phyloP scores from a whole-genome alignment of 2,797 vertebrate species.

The Melanotaenia nigrans region DNA sequence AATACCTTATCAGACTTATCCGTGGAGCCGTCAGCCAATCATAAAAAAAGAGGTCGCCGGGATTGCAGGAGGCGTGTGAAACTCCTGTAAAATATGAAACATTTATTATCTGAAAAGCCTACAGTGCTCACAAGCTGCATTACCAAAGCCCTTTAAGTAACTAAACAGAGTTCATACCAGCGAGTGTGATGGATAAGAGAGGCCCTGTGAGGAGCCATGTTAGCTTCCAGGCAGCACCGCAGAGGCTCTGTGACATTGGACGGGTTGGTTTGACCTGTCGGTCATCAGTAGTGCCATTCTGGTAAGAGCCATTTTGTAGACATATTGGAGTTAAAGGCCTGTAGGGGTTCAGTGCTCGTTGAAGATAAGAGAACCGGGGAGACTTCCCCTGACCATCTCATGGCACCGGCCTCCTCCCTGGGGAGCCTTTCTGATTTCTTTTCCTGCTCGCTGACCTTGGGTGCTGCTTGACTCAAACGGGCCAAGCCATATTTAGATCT shows the following conservation, averaged over 20 bases:
- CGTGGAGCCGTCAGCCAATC: slow-evolving; percentile 52
- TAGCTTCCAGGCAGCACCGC: slow-evolving; percentile 33
- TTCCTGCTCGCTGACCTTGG: slow-evolving; percentile 64
- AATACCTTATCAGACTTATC: slow-evolving; percentile 73
- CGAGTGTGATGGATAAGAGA: slow-evolving; percentile 24
- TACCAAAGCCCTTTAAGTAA: slow-evolving; percentile 47
- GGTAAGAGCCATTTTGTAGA: slow-evolving; percentile 57
- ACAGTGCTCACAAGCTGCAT: slow-evolving; percentile 44
- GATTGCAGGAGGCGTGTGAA: slow-evolving; percentile 53
- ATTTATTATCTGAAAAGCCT: slow-evolving; percentile 56
- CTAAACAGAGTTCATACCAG: slow-evolving; percentile 32
- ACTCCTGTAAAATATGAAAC: slow-evolving; percentile 55
- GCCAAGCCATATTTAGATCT: slow-evolving; percentile 51
- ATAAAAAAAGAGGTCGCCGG: slow-evolving; percentile 55
- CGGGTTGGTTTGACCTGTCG: slow-evolving; percentile 59
- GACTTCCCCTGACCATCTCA: slow-evolving; percentile 63
- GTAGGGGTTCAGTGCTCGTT: slow-evolving; percentile 59
- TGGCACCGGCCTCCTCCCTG: slow-evolving; percentile 40
- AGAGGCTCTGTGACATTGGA: slow-evolving; percentile 44
- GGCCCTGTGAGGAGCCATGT: slow-evolving; percentile 20
- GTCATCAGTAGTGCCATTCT: slow-evolving; percentile 50
- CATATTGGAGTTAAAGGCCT: slow-evolving; percentile 61
- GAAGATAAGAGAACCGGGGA: slow-evolving; percentile 70
- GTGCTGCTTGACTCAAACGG: slow-evolving; percentile 49
- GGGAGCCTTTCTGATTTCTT: slow-evolving; percentile 48